phyloP scores from a whole-genome alignment of 2,113 vertebrate species.

The Lasiurus borealis region DNA sequence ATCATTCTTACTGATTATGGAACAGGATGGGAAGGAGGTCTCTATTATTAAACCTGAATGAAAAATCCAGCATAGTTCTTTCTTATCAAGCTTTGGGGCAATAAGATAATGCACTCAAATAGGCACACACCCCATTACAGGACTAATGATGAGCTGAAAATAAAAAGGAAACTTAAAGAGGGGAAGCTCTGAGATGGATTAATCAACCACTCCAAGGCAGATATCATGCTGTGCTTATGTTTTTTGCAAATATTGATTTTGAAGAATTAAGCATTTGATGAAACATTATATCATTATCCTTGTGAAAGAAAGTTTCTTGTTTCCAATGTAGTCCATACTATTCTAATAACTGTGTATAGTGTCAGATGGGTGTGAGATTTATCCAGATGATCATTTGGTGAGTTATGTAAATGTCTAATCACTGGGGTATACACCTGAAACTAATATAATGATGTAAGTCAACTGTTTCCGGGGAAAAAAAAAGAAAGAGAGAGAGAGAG shows the following conservation, averaged over 20 bases:
- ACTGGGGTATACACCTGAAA: not conserved
- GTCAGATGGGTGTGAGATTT: not conserved
- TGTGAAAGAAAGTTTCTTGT: constrained; percentile 10
- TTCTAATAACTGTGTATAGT: not conserved
- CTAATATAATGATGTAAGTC: not conserved
- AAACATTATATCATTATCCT: constrained; percentile 38
- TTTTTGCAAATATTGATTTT: constrained; percentile 76
- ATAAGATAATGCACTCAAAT: constrained; percentile 38
- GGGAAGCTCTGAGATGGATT: constrained; percentile 57
- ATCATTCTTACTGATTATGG: not conserved
- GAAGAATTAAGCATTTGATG: constrained; percentile 71
- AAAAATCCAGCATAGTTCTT: not conserved
- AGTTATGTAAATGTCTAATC: too few species aligned
- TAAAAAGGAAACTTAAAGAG: constrained; percentile 58
- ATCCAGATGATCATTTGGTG: not conserved
- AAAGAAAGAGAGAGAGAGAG: not conserved
- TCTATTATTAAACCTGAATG: not conserved
- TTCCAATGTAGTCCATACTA: not conserved
- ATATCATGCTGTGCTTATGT: constrained; percentile 66
- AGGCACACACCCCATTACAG: constrained; percentile 60
- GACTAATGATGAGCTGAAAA: constrained; percentile 74
- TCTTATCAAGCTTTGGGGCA: constrained; percentile 56
- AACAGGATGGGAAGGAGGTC: not conserved
- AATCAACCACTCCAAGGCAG: constrained; percentile 75
- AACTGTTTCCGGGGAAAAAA: not conserved